Evolutionary conservation across 2,113 vertebrate genomes (phyloP).

Genomic region (Nothocercus julius): DNA sequence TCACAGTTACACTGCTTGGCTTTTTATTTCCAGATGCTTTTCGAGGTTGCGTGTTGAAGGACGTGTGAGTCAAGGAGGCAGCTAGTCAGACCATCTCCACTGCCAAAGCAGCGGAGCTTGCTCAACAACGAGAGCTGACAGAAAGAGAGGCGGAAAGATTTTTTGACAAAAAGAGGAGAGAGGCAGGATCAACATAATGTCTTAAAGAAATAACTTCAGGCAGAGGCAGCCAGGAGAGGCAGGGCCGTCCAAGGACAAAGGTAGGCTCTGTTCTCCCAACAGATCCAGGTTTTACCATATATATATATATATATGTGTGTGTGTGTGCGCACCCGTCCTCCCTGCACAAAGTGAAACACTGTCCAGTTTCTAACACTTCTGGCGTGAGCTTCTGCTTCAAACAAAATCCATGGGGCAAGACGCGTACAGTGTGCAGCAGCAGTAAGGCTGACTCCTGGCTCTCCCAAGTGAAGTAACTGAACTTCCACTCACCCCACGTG

Average conservation of each 20-base stretch:
- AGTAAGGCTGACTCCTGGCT: background rate
- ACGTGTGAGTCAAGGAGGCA: background rate
- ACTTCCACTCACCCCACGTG: background rate
- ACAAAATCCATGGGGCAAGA: background rate
- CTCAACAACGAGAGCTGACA: background rate
- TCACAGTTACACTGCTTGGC: background rate
- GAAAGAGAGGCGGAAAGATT: background rate
- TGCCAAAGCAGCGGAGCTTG: background rate
- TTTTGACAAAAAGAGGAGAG: background rate
- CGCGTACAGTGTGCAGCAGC: background rate
- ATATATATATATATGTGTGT: too few species aligned
- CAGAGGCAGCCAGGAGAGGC: background rate
- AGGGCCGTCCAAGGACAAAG: background rate
- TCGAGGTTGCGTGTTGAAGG: background rate
- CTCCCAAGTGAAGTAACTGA: background rate
- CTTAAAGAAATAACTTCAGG: background rate
- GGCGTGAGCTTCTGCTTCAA: background rate
- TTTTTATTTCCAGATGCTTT: background rate
- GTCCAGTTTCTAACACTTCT: background rate
- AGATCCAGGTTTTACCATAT: background rate
- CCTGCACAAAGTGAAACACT: background rate
- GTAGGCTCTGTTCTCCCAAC: background rate
- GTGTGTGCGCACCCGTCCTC: background rate
- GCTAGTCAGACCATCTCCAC: background rate
- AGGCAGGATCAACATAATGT: background rate